phyloP scores from a whole-genome alignment of 2,888 invertebrate species.

The Microctonus aethiopoides region DNA sequence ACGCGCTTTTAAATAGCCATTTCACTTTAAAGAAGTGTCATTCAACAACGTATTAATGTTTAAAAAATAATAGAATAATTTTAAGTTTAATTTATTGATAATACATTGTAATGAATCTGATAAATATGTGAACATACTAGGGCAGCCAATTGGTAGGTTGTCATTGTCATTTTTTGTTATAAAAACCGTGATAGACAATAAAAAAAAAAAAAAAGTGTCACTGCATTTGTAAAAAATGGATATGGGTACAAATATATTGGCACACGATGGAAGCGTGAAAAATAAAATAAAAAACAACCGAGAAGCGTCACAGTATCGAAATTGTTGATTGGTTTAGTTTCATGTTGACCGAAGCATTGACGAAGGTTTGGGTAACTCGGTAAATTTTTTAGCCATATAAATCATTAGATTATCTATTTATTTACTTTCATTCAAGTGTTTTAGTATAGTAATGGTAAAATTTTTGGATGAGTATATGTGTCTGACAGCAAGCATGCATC shows the following conservation, averaged over 20 bases:
- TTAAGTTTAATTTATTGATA: too few species aligned
- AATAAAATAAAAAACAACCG: background rate
- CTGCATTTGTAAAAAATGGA: constrained; percentile 2
- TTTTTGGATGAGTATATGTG: background rate
- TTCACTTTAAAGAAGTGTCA: background rate
- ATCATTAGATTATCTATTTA: too few species aligned
- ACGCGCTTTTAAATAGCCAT: background rate
- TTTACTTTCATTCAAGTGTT: too few species aligned
- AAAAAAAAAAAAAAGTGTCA: background rate
- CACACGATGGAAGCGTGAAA: constrained; percentile 24
- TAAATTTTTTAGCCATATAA: too few species aligned
- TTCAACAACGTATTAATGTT: background rate
- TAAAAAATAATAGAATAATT: too few species aligned
- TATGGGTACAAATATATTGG: constrained; percentile 18
- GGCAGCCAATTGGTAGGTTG: background rate
- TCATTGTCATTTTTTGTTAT: background rate
- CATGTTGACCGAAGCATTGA: background rate
- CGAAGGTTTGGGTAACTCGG: too few species aligned
- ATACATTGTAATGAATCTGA: too few species aligned
- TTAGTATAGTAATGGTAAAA: background rate
- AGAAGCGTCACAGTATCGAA: background rate
- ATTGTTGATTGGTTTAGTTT: background rate
- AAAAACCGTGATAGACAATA: background rate
- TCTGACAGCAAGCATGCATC: background rate
- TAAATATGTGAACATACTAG: too few species aligned